Base-by-base conservation (phyloP, 2,888 invertebrate genomes). In the Palloptera scutellata region DNA sequence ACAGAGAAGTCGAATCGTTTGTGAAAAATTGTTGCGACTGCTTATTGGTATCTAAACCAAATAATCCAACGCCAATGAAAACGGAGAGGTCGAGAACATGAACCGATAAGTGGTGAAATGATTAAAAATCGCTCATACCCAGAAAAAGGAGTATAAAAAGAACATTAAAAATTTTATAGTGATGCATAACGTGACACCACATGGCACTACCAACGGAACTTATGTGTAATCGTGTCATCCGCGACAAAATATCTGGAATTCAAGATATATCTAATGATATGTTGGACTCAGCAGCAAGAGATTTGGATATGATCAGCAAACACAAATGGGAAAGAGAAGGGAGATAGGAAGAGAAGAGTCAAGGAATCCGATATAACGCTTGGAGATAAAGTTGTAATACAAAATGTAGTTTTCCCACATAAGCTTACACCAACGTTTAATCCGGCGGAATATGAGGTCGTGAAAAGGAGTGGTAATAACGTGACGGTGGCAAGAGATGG, bases 271-370 rank as follows among this genome's bases (percentile, higher is more conserved):
- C 51, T 20, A 72, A 52, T 40, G 67, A 60, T 42, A 52, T 59
- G 55, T 58, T 54, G 58, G 68, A 69, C 64, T 30, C 54, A 42
- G 52, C 66, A 15, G 61, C 65, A 40, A 66, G 67, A 30, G 64
- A 70, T 13, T 10, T 66, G 15, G 61, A 67, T 17, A n/a, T 13
- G 8, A 40, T 68, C 42, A 72, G 67, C 17, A 72, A 72, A 55
- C 62, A 68, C 67, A 72, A 70, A n/a, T 54, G 65, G 70, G 12
- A 71, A 62, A 52, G 45, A 67, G 41, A 67, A 19, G 54, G 70
- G 60, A 40, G 69, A 70, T 48, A 57, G 20, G 54, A 62, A 54
- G 55, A 58, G 64, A 1, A 61, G 62, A 12, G 67, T 63, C n/a
- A 67, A 61, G 52, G 45, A 30, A 30, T 54, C 12, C 12, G 48